These are phyloP conservation scores for Drosophila nr. medialis DNA, from an alignment of 2,888 invertebrate genomes.

Conservation along the genomic window DNA sequence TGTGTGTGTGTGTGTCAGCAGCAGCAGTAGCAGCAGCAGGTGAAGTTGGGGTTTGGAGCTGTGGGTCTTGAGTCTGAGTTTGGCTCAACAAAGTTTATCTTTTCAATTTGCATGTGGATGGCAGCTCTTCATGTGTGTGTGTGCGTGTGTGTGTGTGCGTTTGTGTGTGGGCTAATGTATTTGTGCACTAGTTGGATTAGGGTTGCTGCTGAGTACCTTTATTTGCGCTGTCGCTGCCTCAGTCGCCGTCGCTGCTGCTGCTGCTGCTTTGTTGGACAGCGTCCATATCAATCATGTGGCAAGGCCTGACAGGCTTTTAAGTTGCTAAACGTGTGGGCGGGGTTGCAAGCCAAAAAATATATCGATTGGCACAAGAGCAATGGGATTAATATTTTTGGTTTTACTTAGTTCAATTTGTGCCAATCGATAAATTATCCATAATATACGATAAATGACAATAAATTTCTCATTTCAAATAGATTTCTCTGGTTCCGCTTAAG, in stretches of 20 bases:
- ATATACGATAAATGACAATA: not conserved
- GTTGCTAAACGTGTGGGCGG: conserved; percentile 42
- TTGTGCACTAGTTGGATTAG: conserved; percentile 73
- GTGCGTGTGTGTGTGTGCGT: conserved; percentile 30
- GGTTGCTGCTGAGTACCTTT: conserved; percentile 72
- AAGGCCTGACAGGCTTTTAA: conserved; percentile 32
- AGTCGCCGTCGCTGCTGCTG: conserved; percentile 6
- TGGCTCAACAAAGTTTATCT: conserved; percentile 77
- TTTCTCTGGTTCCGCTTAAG: not conserved
- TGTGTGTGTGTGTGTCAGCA: conserved; percentile 1
- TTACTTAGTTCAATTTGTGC: not conserved
- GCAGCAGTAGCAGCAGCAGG: conserved; percentile 45
- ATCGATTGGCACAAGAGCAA: not conserved
- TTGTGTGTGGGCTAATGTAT: conserved; percentile 61
- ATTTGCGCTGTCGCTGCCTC: conserved; percentile 35
- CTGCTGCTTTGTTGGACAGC: conserved; percentile 53
- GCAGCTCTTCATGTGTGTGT: conserved; percentile 39
- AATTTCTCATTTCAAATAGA: not conserved
- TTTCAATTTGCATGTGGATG: conserved; percentile 71
- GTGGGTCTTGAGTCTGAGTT: conserved; percentile 44
- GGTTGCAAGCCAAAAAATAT: not conserved
- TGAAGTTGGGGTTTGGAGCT: conserved; percentile 25
- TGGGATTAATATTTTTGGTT: not conserved
- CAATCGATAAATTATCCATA: not conserved
- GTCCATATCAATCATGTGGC: conserved; percentile 70